Conservation (phyloP, 2,888 invertebrate genomes). For the Pimpla rufipes region DNA sequence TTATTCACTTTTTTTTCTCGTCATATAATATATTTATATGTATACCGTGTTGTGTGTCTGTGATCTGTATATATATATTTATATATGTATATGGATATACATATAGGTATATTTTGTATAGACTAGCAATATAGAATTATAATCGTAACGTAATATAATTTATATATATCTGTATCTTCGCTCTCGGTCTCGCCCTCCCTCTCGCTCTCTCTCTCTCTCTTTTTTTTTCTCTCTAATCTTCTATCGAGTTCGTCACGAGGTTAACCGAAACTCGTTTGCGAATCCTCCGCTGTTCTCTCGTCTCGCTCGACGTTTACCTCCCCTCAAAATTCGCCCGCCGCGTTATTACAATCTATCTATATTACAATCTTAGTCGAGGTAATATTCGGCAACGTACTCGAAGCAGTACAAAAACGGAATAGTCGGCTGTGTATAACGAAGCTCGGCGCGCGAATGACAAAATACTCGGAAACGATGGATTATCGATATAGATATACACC, state of each 20-base stretch:
- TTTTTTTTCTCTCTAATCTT: conserved; percentile 31
- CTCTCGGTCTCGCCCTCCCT: too few relatives aligned
- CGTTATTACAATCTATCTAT: conserved; percentile 45
- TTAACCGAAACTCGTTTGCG: conserved; percentile 25
- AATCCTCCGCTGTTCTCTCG: conserved; percentile 26
- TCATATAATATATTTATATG: conserved; percentile 57
- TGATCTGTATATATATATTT: conserved; percentile 53
- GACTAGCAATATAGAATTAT: conserved; percentile 67
- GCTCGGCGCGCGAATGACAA: conserved; percentile 26
- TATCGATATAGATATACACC: conserved; percentile 34
- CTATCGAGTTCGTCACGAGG: conserved; percentile 41
- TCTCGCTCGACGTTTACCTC: conserved; percentile 29
- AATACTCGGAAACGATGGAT: conserved; percentile 39
- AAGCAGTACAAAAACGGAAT: conserved; percentile 50
- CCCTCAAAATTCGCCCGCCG: background rate
- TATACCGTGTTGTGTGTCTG: conserved; percentile 51
- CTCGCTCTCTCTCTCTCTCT: too few relatives aligned
- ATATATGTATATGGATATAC: conserved; percentile 55
- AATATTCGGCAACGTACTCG: conserved; percentile 67
- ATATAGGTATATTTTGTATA: conserved; percentile 45
- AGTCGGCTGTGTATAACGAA: conserved; percentile 28
- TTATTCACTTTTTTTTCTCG: conserved; percentile 45
- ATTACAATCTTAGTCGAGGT: conserved; percentile 67
- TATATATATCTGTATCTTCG: conserved; percentile 67
- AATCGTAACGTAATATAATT: conserved; percentile 67